Evolutionary conservation across 2,888 invertebrate species (phyloP), one percentile per base, ranked within the genome.

Genomic region (Lysandra coridon): DNA sequence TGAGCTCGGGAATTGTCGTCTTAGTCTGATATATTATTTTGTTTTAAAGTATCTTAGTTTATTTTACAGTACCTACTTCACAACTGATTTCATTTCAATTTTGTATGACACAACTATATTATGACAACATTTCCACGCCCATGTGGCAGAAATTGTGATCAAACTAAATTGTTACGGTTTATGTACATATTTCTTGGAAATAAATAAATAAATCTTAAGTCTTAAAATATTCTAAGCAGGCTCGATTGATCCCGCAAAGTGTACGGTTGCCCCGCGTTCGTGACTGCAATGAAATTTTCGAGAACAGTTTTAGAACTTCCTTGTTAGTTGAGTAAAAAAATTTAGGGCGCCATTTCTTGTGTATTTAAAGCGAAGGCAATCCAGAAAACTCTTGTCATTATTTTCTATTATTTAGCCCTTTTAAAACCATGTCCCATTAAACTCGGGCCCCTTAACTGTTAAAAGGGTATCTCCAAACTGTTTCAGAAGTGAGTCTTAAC

Each of bases 371-470:
- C 30, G 64, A 12, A 69, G 69, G 33, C 33, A 69, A 69, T 69
- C 5, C 4, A 69, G 33, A 69, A 69, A 69, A 69, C 4, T 14
- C 12, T 14, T 4, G 30, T 33, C 33, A 33, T 33, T 33, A 69
- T 69, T 69, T 69, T 69, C 69, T 69, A 33, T 69, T 69, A 69
- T 33, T 37, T 69, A 69, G 69, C 33, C 69, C 69, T 69, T 69
- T 69, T 69, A 33, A 69, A 69, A 69, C 69, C 69, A 37, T 69
- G 69, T 69, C 69, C 69, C 69, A 69, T 69, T 69, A 69, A 69
- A 69, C 33, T 69, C 23, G 69, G 33, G 33, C 0, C 14, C 69
- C 37, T 69, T 69, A 37, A 69, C 33, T 69, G 69, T 69, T 69
- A 69, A 69, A 69, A 69, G 69, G 33, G 69, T 69, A 69, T 69